Evolutionary conservation across 1,140 invertebrate species (phyloP), one percentile per base, ranked within the genome.

Genomic region (Drosophila tristis): DNA sequence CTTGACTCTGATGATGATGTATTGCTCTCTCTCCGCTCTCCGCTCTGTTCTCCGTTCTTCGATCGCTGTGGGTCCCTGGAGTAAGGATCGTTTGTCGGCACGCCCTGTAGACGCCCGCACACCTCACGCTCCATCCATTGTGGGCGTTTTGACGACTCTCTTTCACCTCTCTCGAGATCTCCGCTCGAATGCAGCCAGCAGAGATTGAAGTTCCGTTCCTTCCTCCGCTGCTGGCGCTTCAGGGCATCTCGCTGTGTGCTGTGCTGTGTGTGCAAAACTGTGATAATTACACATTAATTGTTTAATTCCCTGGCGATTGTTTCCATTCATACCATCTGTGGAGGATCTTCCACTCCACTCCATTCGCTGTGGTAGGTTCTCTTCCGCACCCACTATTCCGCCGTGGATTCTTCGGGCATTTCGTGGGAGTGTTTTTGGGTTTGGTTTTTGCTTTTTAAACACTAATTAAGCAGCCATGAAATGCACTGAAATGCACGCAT

Each of bases 201-300:
- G 11, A 13, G 35, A 39, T 39, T 39, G 11, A 39, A 39, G 31
- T 29, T 29, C 20, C 20, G 53, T 63, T 43, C 50, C 57, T 65
- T 68, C 2, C 31, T 68, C 2, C 31, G 59, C 35, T 39, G 35
- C 4, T 80, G 61, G 72, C 72, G 72, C 72, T 74, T 74, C 47
- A 56, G 44, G 79, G 66, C 73, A 72, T 35, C 66, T 61, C 57
- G 60, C 78, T 65, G 79, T 31, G 31, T 9, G 26, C 26, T 29
- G 31, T 9, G 31, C 11, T 29, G 5, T 29, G 26, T 29, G 26
- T 7, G 23, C 4, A 13, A 82, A 82, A 82, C 80, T 86, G 81
- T 82, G 81, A 86, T 86, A 86, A 86, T 86, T 86, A 86, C 82
- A 86, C 78, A 86, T 82, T 86, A 86, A 86, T 86, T 86, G 84